Base-by-base conservation (phyloP, 2,888 invertebrate genomes). In the Clanis bilineata region DNA sequence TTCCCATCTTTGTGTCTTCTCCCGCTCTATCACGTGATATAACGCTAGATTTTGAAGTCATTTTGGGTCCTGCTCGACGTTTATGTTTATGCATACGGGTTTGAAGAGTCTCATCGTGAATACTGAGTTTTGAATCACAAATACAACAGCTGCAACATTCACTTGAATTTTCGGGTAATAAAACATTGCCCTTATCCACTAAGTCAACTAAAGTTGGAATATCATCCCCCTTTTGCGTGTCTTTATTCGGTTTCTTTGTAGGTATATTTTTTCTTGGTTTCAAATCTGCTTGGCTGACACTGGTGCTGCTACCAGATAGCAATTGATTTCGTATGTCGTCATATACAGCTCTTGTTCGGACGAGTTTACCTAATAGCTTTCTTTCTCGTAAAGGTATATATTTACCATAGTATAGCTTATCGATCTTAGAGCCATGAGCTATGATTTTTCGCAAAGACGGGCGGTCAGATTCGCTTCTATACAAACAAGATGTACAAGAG, bases 111-210 rank as follows among this genome's bases (percentile, higher is more conserved):
- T 62, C 60, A 45, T 68, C 63, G 15, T 64, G 64, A 7, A 64
- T 51, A 12, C 64, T 62, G 18, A 60, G 57, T 64, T 74, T 70
- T 2, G 77, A 75, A 56, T 68, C 72, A 65, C 81, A 86, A 62
- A 71, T 74, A 59, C 82, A 85, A 68, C 84, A 86, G 61, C 80
- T 84, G 55, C 83, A 85, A 63, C 82, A 82, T 54, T 79, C 77
- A 59, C 72, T 76, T 38, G 76, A 51, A 41, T 73, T 75, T 57
- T 68, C 71, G 12, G 76, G 58, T 36, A 68, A 68, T n/a, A 76
- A 58, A 10, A 66, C 60, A 59, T 61, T 72, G 10, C 79, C 76
- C 68, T 73, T 82, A 62, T 86, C 83, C 4, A 82, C 76, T 57
- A 81, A 64, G 68, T 80, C 70, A 2, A 80, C 71, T n/a, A 85